Conservation (phyloP, 2,888 invertebrate species). For the Caenorhabditis auriculariae region DNA sequence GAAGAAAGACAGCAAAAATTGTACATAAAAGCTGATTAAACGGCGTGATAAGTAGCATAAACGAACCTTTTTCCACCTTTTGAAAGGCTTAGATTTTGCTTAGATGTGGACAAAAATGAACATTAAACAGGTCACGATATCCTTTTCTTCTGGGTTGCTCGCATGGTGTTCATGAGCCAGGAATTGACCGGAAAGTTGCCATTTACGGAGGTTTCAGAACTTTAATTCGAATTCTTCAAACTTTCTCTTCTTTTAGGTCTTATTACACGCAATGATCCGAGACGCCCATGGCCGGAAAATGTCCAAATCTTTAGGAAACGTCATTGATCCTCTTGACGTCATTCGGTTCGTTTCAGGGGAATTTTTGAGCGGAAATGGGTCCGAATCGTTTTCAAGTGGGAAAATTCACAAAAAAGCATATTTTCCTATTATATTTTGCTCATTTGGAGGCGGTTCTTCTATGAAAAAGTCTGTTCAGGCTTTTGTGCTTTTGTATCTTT, state of each 20-base stretch:
- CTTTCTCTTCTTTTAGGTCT: slow-evolving; percentile 70
- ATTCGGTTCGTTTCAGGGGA: slow-evolving; percentile 71
- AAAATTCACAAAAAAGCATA: no score
- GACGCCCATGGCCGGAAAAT: slow-evolving; percentile 98
- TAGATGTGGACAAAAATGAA: slow-evolving; percentile 71
- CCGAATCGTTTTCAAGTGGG: no score
- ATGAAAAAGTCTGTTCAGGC: not conserved
- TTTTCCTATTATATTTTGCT: no score
- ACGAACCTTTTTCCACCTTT: no score
- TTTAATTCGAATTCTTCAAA: not conserved
- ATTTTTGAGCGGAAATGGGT: no score
- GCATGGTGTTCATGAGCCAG: slow-evolving; percentile 97
- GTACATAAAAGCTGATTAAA: no score
- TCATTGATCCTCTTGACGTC: slow-evolving; percentile 94
- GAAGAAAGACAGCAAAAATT: no score
- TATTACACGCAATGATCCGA: slow-evolving; percentile 92
- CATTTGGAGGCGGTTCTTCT: not conserved
- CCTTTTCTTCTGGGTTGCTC: slow-evolving; percentile 98
- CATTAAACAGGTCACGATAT: slow-evolving; percentile 77
- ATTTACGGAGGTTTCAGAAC: slow-evolving; percentile 73
- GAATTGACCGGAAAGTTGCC: slow-evolving; percentile 86
- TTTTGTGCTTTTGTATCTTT: not conserved
- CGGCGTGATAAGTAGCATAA: no score
- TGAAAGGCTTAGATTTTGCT: no score
- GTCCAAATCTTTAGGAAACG: slow-evolving; percentile 97